phyloP scores from a whole-genome alignment of 2,113 vertebrate species.

The Apteryx owenii region DNA sequence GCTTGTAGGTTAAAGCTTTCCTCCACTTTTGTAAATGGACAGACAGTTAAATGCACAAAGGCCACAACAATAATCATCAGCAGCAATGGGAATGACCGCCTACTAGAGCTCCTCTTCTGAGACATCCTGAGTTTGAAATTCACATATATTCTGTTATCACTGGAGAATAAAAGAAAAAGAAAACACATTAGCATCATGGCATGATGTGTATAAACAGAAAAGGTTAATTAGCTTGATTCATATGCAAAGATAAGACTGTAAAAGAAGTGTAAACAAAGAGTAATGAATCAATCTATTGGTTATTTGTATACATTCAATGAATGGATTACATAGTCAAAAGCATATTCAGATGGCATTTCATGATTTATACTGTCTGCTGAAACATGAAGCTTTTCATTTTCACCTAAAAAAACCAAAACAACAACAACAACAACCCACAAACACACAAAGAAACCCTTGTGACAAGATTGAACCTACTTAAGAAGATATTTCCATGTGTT shows the following conservation, averaged over 20 bases:
- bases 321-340: background rate
- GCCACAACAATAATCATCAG: conserved; percentile 76
- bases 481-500: background rate
- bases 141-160: background rate
- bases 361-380: background rate
- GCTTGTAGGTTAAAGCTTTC: conserved; percentile 98
- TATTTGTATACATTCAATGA: background rate
- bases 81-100: conserved; percentile 59
- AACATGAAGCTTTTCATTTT: background rate
- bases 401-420: background rate
- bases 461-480: background rate
- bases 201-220: background rate
- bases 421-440: too few relatives aligned
- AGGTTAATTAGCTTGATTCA: background rate
- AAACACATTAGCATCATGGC: background rate
- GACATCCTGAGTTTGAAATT: conserved; percentile 76
- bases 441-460: background rate
- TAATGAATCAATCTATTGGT: background rate
- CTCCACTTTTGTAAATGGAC: conserved; percentile 96
- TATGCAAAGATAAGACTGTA: background rate
- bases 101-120: conserved; percentile 70
- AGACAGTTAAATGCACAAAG: conserved; percentile 83
- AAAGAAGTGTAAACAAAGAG: background rate
- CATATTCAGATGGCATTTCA: background rate
- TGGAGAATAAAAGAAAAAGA: background rate